Base-by-base conservation (phyloP, 2,113 vertebrate genomes). In the Rhea pennata region DNA sequence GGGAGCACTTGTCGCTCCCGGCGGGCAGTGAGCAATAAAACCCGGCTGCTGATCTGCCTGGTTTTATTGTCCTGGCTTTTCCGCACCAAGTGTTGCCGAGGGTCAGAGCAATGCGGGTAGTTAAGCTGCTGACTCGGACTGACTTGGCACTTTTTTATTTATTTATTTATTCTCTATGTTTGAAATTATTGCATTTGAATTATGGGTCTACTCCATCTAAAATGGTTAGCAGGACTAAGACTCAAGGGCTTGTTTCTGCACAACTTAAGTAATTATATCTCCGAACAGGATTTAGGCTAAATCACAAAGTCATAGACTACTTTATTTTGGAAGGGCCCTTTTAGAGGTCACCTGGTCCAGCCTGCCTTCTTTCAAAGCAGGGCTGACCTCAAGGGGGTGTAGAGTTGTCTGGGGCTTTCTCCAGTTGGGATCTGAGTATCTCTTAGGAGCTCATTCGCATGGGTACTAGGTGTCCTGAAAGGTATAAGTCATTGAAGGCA, bases 1-100 rank as follows among this genome's bases (percentile, higher is more conserved):
- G 36, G 29, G n/a, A 21, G 0, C 4, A 0, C 6, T 40, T n/a
- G 58, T 13, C 3, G 5, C n/a, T 59, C 10, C 0, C 12, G 4
- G 75, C 36, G 36, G 42, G 22, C 65, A 4, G 0, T 7, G 27
- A 88, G 24, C 66, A 12, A 61, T 26, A n/a, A 22, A 36, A 59
- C 2, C 16, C 12, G 9, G 3, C n/a, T 16, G 12, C 24, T 77
- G 23, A 5, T 36, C 20, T 59, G 16, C 15, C 12, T 3, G 24
- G 40, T 53, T 44, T 39, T 14, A 82, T 22, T 3, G 16, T 27
- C 9, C 9, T 27, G 54, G 44, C 84, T 87, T 51, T 64, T 19
- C 8, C 73, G 61, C n/a, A 31, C 81, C 26, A 27, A 31, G 64
- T 42, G 33, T 17, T 40, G 27, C 46, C 67, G 16, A 71, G 73